Evolutionary conservation across 2,113 vertebrate species (phyloP), one percentile per base, ranked within the genome.

Genomic region (Taxidea taxus): DNA sequence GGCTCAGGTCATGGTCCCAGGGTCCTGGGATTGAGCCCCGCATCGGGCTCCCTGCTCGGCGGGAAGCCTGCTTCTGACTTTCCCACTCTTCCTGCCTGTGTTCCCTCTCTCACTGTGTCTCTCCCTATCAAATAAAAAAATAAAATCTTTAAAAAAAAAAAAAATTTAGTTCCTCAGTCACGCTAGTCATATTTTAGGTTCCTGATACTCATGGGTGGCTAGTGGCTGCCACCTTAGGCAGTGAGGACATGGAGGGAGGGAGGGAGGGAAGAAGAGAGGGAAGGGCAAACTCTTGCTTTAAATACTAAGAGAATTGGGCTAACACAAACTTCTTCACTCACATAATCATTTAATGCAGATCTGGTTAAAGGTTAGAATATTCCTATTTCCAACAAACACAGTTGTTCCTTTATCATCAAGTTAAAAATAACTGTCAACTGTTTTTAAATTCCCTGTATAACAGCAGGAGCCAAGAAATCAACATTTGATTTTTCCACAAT

Each of bases 361-460:
- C n/a, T 54, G 39, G 18, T 37, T 51, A 72, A 91, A 51, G 13
- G 31, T 21, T 49, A 85, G 21, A 83, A 4, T 56, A 47, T 25
- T 87, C 5, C n/a, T 15, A 54, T 77, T 39, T 75, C 74, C 81
- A 85, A 34, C 27, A 80, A 78, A 37, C 42, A 75, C 13, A 81
- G 16, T n/a, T 80, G 88, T 70, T 56, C 7, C 80, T 51, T 68
- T 51, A 78, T 51, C 56, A 78, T 27, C 74, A 68, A 80, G 29
- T 54, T 80, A 58, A 70, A 95, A 78, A 58, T 80, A 96, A 82
- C 78, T 60, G 56, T 20, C 47, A 86, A 88, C 44, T 25, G 74
- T 27, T 47, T 75, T 44, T 77, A 74, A 90, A 49, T 92, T 62
- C 60, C 13, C 51, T 42, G 31, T 44, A 27, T 86, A 82, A 62